Conservation (phyloP, 1,140 invertebrate species). For the Drosophila funebris region DNA sequence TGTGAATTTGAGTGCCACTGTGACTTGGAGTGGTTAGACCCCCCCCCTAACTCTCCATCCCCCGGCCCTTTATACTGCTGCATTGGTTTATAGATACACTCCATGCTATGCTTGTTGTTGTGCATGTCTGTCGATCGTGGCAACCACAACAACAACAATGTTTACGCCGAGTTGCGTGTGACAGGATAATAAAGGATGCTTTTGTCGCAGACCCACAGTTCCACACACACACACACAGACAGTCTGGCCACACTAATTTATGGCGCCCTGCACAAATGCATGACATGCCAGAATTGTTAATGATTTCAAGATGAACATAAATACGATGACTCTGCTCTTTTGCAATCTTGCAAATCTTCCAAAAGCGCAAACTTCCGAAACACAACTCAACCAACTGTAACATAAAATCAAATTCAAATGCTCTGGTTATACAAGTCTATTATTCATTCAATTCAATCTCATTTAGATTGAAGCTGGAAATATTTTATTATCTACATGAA, state of each 20-base stretch:
- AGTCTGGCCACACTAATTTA: slow-evolving; percentile 9
- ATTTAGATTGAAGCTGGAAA: no score
- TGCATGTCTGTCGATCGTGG: not conserved
- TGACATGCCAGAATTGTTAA: slow-evolving; percentile 8
- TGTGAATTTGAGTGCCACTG: slow-evolving; percentile 48
- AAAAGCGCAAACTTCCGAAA: not conserved
- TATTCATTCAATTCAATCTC: not conserved
- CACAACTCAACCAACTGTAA: not conserved
- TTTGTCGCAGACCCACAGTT: slow-evolving; percentile 31
- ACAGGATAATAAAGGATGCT: slow-evolving; percentile 61
- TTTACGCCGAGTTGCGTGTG: slow-evolving; percentile 53
- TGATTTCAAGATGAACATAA: slow-evolving; percentile 13
- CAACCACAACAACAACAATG: not conserved
- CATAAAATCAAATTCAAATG: not conserved
- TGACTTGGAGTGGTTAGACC: slow-evolving; percentile 2
- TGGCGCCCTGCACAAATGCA: slow-evolving; percentile 7
- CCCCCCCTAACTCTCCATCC: not conserved
- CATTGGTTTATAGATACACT: not conserved
- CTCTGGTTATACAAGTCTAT: not conserved
- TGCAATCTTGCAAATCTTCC: not conserved
- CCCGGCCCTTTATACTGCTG: not conserved
- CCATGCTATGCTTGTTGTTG: not conserved
- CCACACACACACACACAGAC: not conserved
- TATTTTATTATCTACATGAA: no score
- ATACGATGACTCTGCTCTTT: not conserved